A percentile compares a stretch with the other conserved stretches of the same genome.
Evolutionary conservation across 2,113 vertebrate genomes (phyloP).

Genomic region (Indri indri): DNA sequence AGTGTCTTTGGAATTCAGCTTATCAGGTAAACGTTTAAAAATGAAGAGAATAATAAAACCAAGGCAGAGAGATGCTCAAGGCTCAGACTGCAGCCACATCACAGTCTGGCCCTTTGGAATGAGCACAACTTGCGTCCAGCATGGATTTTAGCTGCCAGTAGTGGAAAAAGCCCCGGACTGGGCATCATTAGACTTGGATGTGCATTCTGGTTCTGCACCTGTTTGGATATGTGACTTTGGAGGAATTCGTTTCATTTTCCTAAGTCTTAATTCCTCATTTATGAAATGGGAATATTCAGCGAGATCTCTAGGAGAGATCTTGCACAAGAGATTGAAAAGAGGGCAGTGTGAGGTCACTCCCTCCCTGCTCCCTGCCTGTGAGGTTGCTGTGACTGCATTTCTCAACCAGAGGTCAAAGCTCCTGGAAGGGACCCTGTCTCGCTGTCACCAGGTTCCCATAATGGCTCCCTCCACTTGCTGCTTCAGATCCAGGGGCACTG

Average conservation of each 20-base stretch:
- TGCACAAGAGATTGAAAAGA: not conserved
- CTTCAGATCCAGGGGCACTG: not conserved
- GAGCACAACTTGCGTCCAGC: not conserved
- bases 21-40: constrained; percentile 55
- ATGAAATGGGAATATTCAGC: not conserved
- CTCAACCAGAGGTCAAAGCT: not conserved
- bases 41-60: constrained; percentile 6
- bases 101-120: not conserved
- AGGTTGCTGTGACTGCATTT: not conserved
- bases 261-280: not conserved
- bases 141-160: not conserved
- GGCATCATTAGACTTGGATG: not conserved
- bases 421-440: not conserved
- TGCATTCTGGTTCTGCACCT: not conserved
- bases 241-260: not conserved
- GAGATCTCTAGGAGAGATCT: not conserved
- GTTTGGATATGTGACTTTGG: not conserved
- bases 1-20: constrained; percentile 48
- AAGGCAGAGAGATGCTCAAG: not conserved
- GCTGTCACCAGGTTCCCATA: not conserved
- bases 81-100: not conserved
- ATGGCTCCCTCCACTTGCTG: not conserved
- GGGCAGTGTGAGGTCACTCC: not conserved
- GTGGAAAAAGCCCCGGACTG: not conserved
- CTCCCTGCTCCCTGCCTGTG: not conserved